Evolutionary conservation across 2,113 vertebrate species (phyloP), one percentile per base, ranked within the genome.

Genomic region (Ptychochromis oligacanthus): DNA sequence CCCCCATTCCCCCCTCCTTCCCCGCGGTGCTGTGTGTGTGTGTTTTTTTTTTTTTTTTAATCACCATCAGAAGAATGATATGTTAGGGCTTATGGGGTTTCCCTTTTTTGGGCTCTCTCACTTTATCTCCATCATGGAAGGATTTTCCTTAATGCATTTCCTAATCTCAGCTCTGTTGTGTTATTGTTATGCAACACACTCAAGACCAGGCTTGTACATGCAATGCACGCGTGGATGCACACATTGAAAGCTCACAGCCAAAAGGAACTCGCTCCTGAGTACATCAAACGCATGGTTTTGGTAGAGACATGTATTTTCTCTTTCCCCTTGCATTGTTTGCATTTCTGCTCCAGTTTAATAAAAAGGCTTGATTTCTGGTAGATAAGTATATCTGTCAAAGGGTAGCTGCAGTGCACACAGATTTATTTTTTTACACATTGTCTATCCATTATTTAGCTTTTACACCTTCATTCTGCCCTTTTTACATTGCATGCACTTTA

Each of bases 141-240:
- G 2, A 49, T 67, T 40, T 87, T 34, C 55, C 57, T 52, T 78
- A 58, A 58, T 14, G 7, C 70, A 64, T 72, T 83, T 74, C 46
- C 58, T 52, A 74, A 36, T 74, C 70, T 83, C 36, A 58, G 60
- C 34, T 82, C 56, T 26, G 11, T 75, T 55, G 60, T 72, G 24
- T 74, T 81, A 49, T 58, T 92, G 36, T 92, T 89, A 38, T 60
- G 83, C 26, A 92, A 87, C 65, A 76, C 55, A 24, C 54, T 88
- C 88, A 94, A 83, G 88, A 91, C 87, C 2, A 17, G 88, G 85
- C 87, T 79, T 92, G 90, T 84, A 81, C 83, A 85, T 80, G 75
- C 61, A 77, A n/a, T 10, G 28, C 12, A 14, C 12, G 1, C 55
- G 24, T 40, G 49, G 54, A 75, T 88, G 61, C 64, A 60, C 79